phyloP scores from a whole-genome alignment of 2,888 invertebrate genomes.

The Diaphora mendica region DNA sequence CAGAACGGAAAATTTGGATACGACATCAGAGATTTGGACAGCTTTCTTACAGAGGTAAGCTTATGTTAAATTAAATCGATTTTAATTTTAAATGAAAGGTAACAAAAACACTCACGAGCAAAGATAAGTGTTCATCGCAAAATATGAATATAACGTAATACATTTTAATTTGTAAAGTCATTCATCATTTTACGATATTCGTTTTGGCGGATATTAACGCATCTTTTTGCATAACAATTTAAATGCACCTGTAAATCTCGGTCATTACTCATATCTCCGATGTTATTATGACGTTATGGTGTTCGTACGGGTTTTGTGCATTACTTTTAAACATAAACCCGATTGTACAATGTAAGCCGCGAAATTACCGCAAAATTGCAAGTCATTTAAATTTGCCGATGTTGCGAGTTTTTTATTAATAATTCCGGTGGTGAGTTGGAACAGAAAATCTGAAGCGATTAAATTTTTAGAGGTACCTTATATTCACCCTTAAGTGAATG shows the following conservation, averaged over 20 bases:
- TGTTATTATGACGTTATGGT: slow-evolving; percentile 67
- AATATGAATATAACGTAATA: slow-evolving; percentile 32
- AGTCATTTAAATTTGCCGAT: slow-evolving; percentile 64
- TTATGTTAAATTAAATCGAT: slow-evolving; percentile 24
- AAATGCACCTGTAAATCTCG: slow-evolving; percentile 67
- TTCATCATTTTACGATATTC: slow-evolving; percentile 63
- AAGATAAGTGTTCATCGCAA: slow-evolving; percentile 25
- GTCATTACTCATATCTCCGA: slow-evolving; percentile 66
- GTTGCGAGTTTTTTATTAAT: slow-evolving; percentile 38
- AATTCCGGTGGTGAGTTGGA: slow-evolving; percentile 29
- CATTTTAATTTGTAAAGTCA: slow-evolving; percentile 58
- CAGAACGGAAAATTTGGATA: slow-evolving; percentile 88
- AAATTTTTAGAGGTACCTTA: slow-evolving; percentile 37
- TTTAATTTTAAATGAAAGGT: slow-evolving; percentile 7
- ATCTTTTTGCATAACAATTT: slow-evolving; percentile 61
- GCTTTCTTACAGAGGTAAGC: slow-evolving; percentile 91
- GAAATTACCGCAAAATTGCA: slow-evolving; percentile 80
- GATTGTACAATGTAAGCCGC: slow-evolving; percentile 61
- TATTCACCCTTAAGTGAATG: slow-evolving; percentile 49
- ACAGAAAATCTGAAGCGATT: slow-evolving; percentile 40
- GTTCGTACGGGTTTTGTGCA: slow-evolving; percentile 63
- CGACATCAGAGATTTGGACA: slow-evolving; percentile 92
- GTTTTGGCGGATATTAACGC: slow-evolving; percentile 57
- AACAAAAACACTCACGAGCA: slow-evolving; percentile 22
- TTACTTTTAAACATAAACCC: slow-evolving; percentile 52